Base-by-base conservation (phyloP, 2,888 invertebrate species). In the Pristionchus exspectatus region DNA sequence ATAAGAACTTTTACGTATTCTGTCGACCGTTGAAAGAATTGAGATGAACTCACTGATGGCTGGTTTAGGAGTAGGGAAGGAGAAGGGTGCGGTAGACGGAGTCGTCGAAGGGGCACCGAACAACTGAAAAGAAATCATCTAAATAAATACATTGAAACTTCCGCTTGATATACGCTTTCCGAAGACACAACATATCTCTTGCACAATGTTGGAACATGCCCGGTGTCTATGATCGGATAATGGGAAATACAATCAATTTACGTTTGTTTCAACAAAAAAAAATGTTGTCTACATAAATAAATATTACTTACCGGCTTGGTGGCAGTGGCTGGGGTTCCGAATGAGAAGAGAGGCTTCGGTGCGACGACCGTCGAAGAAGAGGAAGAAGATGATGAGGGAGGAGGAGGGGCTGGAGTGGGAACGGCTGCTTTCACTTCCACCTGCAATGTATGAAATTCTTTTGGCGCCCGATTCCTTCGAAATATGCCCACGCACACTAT, bases 341-440 rank as follows among this genome's bases (percentile, higher is more conserved):
- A 84, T 3, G 84, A 84, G 84, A 84, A 59, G 24, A 59, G 10
- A 30, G 84, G 84, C 84, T 84, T 84, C 16, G 59, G 59, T 5
- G 33, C 24, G 7, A 72, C 72, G 16, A 16, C 10, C 4, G 30
- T n/a, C n/a, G 72, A n/a, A n/a, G 72, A 72, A 27, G 72, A 2
- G 10, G 72, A 72, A n/a, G 33, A 27, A 5, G 27, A n/a, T 16
- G 72, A 72, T 7, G 84, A 30, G 7, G 30, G 69, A 18, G 30
- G 30, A 14, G 87, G 21, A 5, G 74, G 12, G 5, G 74, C 5
- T 4, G 74, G 9, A 84, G 84, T 44, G 33, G 84, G 84, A 54
- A 59, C 18, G 0, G 56, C 59, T 3, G 84, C 59, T 30, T 84
- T 84, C 5, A 30, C 56, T 56, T 84, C 84, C 27, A 56, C 56